Percentiles rank a stretch among this genome's conserved stretches.
These are phyloP conservation scores for Trachelus troglodyta DNA, from an alignment of 2,888 invertebrate species.

Conservation along the genomic window DNA sequence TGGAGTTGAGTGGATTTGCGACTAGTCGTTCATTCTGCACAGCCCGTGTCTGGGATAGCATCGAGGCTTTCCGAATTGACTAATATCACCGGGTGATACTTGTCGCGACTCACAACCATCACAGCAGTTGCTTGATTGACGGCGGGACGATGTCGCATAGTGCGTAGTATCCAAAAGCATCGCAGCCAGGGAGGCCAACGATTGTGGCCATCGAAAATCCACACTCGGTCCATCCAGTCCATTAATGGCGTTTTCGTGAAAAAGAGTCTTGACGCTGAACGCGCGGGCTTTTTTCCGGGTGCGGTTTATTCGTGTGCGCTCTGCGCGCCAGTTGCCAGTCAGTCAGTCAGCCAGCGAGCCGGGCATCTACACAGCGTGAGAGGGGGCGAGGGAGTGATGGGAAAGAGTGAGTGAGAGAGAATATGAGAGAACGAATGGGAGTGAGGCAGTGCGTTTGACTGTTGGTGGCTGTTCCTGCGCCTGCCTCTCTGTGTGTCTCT, in stretches of 20 bases:
- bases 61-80: background rate
- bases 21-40: no score
- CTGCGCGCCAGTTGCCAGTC: no score
- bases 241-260: conserved; percentile 1
- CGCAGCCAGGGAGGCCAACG: no score
- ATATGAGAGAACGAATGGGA: conserved; percentile 11
- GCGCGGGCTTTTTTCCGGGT: conserved; percentile 9
- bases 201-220: no score
- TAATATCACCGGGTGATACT: background rate
- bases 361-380: background rate
- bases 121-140: background rate
- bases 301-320: conserved; percentile 15
- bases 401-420: conserved; percentile 14
- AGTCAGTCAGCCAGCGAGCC: no score
- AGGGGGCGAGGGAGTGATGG: conserved; percentile 8
- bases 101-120: background rate
- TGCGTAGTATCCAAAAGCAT: no score
- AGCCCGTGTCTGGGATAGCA: no score
- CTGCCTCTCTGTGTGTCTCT: background rate
- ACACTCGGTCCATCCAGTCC: no score
- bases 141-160: no score
- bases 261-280: background rate
- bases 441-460: conserved; percentile 6
- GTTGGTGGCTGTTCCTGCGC: no score
- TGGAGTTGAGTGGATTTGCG: no score